Evolutionary conservation across 2,113 vertebrate species (phyloP), one percentile per base, ranked within the genome.

Genomic region (Acrocephalus arundinaceus): DNA sequence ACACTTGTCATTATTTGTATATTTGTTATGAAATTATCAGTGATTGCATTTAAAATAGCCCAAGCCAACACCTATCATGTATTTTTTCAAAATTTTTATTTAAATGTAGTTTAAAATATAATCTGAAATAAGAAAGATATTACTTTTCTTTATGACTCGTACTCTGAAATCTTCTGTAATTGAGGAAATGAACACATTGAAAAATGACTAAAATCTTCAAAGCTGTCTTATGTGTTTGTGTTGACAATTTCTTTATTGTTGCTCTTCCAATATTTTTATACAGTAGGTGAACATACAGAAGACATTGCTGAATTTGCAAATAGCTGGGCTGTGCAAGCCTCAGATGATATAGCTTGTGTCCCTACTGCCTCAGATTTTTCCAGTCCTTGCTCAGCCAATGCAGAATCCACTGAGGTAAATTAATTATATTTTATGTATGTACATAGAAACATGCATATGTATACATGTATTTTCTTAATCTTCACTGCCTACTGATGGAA

Each of bases 271-370:
- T 93, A 10, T 96, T 91, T 95, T 63, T 83, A 35, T 96, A 51
- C 63, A 97, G 97, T 84, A 94, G 97, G 85, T 92, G 97, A 98
- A 94, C 94, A 97, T 75, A 99, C 98, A 75, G 99, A 99, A 91
- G 99, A 99, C 62, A 98, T 99, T 79, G 98, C 98, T 71, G 95
- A 98, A 93, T 99, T 99, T 98, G 99, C 98, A 73, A 99, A 99
- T 97, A 99, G 98, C 89, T 99, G 99, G 99, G 94, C 93, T 20
- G 98, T 99, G 73, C 98, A 99, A 93, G 98, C 98, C 61, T 98
- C 98, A 87, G 98, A 98, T 41, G 98, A 98, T n/a, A 51, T 58
- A 88, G 86, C 61, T 62, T 99, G 99, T 98, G 96, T 98, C 51
- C 97, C 97, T 41, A 98, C 98, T 79, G 98, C 98, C n/a, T 98